Evolutionary conservation across 2,113 vertebrate genomes (phyloP), one percentile per base, ranked within the genome.

Genomic region (Xiphophorus hellerii): DNA sequence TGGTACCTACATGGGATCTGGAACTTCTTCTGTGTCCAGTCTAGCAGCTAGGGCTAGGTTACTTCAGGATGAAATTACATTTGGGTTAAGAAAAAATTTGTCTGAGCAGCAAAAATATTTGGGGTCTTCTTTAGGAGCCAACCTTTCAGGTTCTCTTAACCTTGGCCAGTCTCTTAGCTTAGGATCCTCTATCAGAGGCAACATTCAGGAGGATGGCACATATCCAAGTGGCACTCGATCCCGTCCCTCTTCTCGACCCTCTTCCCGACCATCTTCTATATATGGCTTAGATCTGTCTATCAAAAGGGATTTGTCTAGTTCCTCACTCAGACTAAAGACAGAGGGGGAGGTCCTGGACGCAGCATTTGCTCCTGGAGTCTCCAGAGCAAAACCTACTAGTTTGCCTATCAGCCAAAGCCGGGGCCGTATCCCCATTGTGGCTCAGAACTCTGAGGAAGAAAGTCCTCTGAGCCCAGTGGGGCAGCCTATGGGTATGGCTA

Each of bases 401-500:
- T 93, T 99, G 87, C 97, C 98, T 69, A 98, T 99, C 82, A 99
- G 97, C 93, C 97, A 99, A 92, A 99, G 97, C 73, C 95, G 97
- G 82, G 98, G 98, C 68, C 95, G 98, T 48, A 98, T 99, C 80
- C 97, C 98, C 42, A 97, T 99, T 84, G 97, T 99, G 84, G 97
- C 98, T 0, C 98, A 99, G 90, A 99, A 99, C 87, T 99, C 98
- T 42, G 98, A 99, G 89, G 98, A 99, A 81, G 98, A 99, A 81
- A 99, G 98, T 87, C 98, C 98, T 58, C 87, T 99, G 70, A 99
- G 98, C 92, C 98, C 98, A 0, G 98, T 99, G 88, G 98, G 98
- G 25, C 96, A 99, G 81, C 98, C 98, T 74, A 99, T 99, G 98
- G 98, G 98, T 68, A 99, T 99, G 98, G 97, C 98, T 66, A 95